Evolutionary conservation across 2,888 invertebrate species (phyloP).

Genomic region (Erynnis tages): DNA sequence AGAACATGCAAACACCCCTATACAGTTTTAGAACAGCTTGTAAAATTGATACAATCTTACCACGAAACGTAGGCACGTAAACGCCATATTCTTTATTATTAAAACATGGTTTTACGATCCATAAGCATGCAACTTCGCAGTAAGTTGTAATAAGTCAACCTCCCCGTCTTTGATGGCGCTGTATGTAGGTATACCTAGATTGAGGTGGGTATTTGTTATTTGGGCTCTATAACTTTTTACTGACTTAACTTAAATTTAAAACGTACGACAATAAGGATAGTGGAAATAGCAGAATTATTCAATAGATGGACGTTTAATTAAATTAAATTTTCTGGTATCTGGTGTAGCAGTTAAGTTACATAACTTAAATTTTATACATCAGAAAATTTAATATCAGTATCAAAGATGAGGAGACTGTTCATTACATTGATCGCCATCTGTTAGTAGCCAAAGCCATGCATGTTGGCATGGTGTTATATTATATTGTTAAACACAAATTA

Average conservation of each 20-base stretch:
- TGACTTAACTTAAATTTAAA: too few relatives aligned
- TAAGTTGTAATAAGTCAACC: slow-evolving; percentile 20
- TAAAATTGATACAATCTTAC: slow-evolving; percentile 6
- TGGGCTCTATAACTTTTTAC: too few relatives aligned
- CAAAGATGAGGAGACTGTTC: not conserved
- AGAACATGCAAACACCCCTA: slow-evolving; percentile 33
- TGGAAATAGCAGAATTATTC: too few relatives aligned
- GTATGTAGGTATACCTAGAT: too few relatives aligned
- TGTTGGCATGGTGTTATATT: slow-evolving; percentile 42
- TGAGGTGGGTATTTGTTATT: too few relatives aligned
- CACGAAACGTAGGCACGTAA: slow-evolving; percentile 7
- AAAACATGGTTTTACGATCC: not conserved
- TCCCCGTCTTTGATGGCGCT: not conserved
- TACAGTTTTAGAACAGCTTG: not conserved
- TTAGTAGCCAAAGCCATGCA: slow-evolving; percentile 55
- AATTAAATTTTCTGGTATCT: too few relatives aligned
- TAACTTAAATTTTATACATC: too few relatives aligned
- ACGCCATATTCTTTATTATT: not conserved
- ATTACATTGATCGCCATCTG: slow-evolving; percentile 24
- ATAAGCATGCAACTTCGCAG: slow-evolving; percentile 34
- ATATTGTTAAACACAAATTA: not conserved
- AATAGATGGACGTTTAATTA: too few relatives aligned
- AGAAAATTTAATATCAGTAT: not conserved
- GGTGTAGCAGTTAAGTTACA: too few relatives aligned
- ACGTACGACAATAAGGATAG: too few relatives aligned